Evolutionary conservation across 2,113 vertebrate species (phyloP), one percentile per base, ranked within the genome.

Genomic region (Dipodomys spectabilis): DNA sequence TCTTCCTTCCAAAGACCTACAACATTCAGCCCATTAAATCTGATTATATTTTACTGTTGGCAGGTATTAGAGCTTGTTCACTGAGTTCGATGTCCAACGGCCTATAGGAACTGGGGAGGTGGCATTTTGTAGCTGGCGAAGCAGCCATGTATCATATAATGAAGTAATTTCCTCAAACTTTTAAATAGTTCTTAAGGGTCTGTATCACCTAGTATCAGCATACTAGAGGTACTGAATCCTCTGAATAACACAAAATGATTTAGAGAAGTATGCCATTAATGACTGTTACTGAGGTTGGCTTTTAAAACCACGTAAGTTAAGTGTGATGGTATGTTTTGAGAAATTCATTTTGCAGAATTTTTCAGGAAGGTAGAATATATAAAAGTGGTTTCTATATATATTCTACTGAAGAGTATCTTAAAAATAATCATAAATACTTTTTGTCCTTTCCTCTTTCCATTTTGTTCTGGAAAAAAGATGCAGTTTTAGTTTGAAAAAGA

Each of bases 131-230:
- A 53, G 32, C 77, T 84, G 11, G 7, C 60, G 62, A 94, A 79
- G 32, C 39, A 86, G 49, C 6, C 49, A 25, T 44, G 68, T 3
- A 13, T 90, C 35, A 45, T 69, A 49, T 73, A 69, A 83, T 90
- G 32, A 78, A 93, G 30, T 80, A 90, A 81, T 92, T 94, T 92
- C 64, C 72, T 89, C 23, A 74, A 78, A 90, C 49, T 91, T 91
- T 90, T 74, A 90, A 83, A 69, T 49, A 71, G n/a, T 88, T 89
- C 72, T 91, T 25, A 65, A 68, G 65, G 53, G n/a, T 69, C 44
- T 74, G 25, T 82, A 64, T 85, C 23, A 75, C 30, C 44, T 57
- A 28, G 71, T 32, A 67, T n/a, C 23, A 15, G 25, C 4, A 73
- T 44, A 45, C 62, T 64, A 9, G 23, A 72, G 25, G 85, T 53